Base-by-base conservation (phyloP, 2,113 vertebrate genomes). In the Leptodactylus fuscus region DNA sequence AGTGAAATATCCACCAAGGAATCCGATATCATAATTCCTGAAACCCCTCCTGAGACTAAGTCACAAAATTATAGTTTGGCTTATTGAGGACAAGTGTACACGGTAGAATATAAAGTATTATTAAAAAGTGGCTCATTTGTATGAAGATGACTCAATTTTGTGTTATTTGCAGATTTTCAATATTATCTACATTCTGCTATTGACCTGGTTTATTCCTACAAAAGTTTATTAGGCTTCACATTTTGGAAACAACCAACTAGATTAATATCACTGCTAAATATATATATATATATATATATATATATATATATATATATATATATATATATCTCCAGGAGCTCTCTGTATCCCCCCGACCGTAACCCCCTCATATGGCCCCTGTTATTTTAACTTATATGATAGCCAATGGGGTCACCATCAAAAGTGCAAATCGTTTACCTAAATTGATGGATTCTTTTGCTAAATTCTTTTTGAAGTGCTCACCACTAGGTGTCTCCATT, bases 1-100 rank as follows among this genome's bases (percentile, higher is more conserved):
- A 75, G 62, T 20, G 58, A 27, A 83, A 60, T n/a, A 75, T 32
- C 53, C 70, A 74, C 71, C 51, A 71, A 75, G 69, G 76, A 48
- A 83, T 83, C 16, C 81, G 13, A 27, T 41, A 62, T 75, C 38
- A 75, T 75, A 60, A 83, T 41, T 75, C 51, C 48, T 15, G 24
- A 75, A 83, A 83, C 29, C 70, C 18, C 82, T 60, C 27, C 53
- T 20, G 81, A 74, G 34, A 60, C 12, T 44, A 48, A 83, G 49
- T 44, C 49, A 58, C 27, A 48, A 55, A 51, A 74, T 49, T 81
- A 69, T 81, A 69, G 11, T 44, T 73, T 20, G 24, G 36, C 46
- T 7, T 32, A 24, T 75, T 73, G n/a, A 76, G 70, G 53, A 48
- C 27, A 62, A 62, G 34, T 83, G 53, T 41, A 60, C 44, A 38